A percentile compares a stretch with the other conserved stretches of the same genome.
These are phyloP conservation scores for Yasuhikotakia modesta DNA, from an alignment of 2,797 vertebrate species.

Conservation along the genomic window DNA sequence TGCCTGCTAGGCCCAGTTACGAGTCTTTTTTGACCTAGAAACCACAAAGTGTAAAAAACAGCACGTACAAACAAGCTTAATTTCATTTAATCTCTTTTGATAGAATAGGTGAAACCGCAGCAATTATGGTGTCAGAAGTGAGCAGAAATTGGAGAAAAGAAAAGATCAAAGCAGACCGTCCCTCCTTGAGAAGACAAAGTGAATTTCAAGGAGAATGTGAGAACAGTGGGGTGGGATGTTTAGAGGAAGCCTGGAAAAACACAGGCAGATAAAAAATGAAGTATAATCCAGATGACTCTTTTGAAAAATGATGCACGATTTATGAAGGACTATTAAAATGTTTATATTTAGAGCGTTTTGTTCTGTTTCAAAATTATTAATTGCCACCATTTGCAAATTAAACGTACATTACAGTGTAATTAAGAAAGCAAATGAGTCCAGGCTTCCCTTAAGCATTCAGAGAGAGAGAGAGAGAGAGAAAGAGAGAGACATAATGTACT, in stretches of 20 bases:
- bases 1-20: conserved; percentile 8
- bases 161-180: conserved; percentile 70
- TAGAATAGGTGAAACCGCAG: conserved; percentile 71
- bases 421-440: conserved; percentile 82
- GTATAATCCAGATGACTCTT: conserved; percentile 73
- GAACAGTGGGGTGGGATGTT: conserved; percentile 63
- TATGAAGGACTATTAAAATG: conserved; percentile 81
- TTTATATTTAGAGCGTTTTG: conserved; percentile 82
- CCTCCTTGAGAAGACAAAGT: conserved; percentile 70
- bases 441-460: conserved; percentile 70
- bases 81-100: conserved; percentile 75
- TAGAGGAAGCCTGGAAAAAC: conserved; percentile 32
- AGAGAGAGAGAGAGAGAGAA: conserved; percentile 68
- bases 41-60: conserved; percentile 29
- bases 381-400: conserved; percentile 84
- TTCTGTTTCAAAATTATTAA: conserved; percentile 83
- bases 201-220: conserved; percentile 73
- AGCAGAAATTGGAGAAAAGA: conserved; percentile 71
- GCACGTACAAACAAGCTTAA: conserved; percentile 70
- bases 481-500: conserved; percentile 63
- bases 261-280: conserved; percentile 71
- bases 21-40: conserved; percentile 17
- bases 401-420: conserved; percentile 85
- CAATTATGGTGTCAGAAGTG: conserved; percentile 74
- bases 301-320: conserved; percentile 78